phyloP scores from a whole-genome alignment of 2,113 vertebrate genomes.

The Coryphaenoides rupestris region DNA sequence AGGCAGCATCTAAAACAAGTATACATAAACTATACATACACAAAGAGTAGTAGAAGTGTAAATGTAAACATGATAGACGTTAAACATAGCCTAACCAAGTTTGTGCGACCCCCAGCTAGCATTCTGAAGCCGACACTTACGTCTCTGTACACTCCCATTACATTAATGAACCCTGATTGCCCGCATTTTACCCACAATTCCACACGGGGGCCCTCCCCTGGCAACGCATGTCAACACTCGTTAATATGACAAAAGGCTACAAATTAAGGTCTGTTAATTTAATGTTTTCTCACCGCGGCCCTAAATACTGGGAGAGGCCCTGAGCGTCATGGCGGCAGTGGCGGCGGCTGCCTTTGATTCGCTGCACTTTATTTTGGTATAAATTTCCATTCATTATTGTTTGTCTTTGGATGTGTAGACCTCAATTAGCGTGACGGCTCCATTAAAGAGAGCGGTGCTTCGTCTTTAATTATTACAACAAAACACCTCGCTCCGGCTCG shows the following conservation, averaged over 20 bases:
- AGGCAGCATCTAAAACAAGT: too few relatives aligned
- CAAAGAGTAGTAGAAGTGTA: too few relatives aligned
- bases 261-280: constrained; percentile 99
- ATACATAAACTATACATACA: too few relatives aligned
- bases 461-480: constrained; percentile 99
- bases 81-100: too few relatives aligned
- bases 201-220: constrained; percentile 95
- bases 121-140: constrained; percentile 87
- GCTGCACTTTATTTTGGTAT: constrained; percentile 99
- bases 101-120: constrained; percentile 69
- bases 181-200: constrained; percentile 98
- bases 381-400: constrained; percentile 99
- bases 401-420: constrained; percentile 99
- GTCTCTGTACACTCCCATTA: constrained; percentile 99
- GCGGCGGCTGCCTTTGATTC: constrained; percentile 97
- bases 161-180: constrained; percentile 97
- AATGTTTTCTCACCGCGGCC: constrained; percentile 99
- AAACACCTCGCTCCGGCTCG: constrained; percentile 99
- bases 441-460: constrained; percentile 99
- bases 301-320: constrained; percentile 99
- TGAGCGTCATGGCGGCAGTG: too few relatives aligned
- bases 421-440: constrained; percentile 99
- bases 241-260: constrained; percentile 99
- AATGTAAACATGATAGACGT: too few relatives aligned
- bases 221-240: constrained; percentile 99